These are phyloP conservation scores for Gryon sp. DNA, from an alignment of 1,140 invertebrate genomes.

Conservation along the genomic window DNA sequence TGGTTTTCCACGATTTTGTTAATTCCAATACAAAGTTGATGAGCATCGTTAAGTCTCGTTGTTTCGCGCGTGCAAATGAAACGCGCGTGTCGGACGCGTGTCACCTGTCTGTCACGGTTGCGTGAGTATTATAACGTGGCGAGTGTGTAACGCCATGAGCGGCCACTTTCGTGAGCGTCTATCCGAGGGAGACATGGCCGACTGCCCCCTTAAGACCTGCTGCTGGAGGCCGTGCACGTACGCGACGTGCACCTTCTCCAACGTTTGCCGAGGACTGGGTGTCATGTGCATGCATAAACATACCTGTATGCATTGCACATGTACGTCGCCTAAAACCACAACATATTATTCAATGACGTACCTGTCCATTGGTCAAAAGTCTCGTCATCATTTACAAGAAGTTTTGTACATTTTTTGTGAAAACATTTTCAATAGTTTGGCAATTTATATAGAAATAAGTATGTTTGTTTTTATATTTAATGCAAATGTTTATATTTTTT, in stretches of 20 bases:
- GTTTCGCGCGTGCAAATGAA: too few species aligned
- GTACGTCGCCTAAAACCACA: slow-evolving; percentile 57
- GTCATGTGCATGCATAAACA: slow-evolving; percentile 59
- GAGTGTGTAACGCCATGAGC: slow-evolving; percentile 64
- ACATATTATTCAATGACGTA: slow-evolving; percentile 34
- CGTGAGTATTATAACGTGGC: slow-evolving; percentile 66
- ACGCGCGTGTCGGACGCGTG: slow-evolving; percentile 74
- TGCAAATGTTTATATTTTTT: too few species aligned
- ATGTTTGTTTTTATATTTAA: too few species aligned
- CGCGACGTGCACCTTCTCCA: slow-evolving; percentile 44
- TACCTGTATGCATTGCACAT: slow-evolving; percentile 41
- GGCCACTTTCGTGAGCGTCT: slow-evolving; percentile 68
- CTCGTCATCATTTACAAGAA: too few species aligned
- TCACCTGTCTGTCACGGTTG: slow-evolving; percentile 78
- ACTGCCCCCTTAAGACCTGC: slow-evolving; percentile 73
- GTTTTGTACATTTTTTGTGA: too few species aligned
- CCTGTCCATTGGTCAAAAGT: slow-evolving; percentile 18
- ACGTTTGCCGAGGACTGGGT: slow-evolving; percentile 68
- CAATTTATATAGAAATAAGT: too few species aligned
- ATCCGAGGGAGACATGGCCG: slow-evolving; percentile 74
- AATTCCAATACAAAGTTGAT: too few species aligned
- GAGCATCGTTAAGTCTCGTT: too few species aligned
- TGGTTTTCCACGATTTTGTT: too few species aligned
- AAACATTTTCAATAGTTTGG: too few species aligned
- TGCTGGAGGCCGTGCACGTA: slow-evolving; percentile 60